phyloP scores from a whole-genome alignment of 2,797 vertebrate species.

The Lemur catta region DNA sequence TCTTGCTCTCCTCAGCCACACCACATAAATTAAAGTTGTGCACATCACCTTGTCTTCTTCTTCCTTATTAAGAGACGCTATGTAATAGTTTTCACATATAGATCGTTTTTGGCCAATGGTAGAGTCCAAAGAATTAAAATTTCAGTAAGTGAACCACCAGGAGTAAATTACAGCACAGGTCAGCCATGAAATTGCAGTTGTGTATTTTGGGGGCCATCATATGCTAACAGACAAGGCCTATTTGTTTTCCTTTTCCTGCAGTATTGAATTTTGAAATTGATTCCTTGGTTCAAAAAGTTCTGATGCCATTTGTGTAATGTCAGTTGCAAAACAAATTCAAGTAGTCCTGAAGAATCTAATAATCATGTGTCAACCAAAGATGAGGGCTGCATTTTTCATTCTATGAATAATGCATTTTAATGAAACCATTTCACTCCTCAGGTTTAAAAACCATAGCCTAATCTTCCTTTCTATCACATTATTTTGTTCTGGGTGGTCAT shows the following conservation, averaged over 20 bases:
- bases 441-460: not conserved
- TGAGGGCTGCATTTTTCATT: conserved; percentile 48
- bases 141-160: not conserved
- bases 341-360: conserved; percentile 60
- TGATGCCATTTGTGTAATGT: conserved; percentile 36
- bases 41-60: fast-evolving
- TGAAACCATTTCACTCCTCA: conserved; percentile 28
- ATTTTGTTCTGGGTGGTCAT: not conserved
- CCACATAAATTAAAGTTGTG: not conserved
- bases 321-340: conserved; percentile 63
- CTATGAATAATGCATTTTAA: conserved; percentile 67
- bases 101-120: conserved; percentile 3
- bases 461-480: not conserved
- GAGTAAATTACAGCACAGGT: conserved; percentile 47
- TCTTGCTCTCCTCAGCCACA: not conserved
- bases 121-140: conserved; percentile 45
- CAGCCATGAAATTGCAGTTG: conserved; percentile 62
- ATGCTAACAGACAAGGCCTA: conserved; percentile 9
- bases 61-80: not conserved
- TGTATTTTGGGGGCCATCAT: not conserved
- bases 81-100: not conserved
- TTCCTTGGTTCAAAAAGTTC: conserved; percentile 62
- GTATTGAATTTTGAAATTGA: conserved; percentile 50
- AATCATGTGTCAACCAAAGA: conserved; percentile 60
- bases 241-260: conserved; percentile 54